Evolutionary conservation across 1,140 invertebrate species (phyloP).

Genomic region (Zaprionus taronus): DNA sequence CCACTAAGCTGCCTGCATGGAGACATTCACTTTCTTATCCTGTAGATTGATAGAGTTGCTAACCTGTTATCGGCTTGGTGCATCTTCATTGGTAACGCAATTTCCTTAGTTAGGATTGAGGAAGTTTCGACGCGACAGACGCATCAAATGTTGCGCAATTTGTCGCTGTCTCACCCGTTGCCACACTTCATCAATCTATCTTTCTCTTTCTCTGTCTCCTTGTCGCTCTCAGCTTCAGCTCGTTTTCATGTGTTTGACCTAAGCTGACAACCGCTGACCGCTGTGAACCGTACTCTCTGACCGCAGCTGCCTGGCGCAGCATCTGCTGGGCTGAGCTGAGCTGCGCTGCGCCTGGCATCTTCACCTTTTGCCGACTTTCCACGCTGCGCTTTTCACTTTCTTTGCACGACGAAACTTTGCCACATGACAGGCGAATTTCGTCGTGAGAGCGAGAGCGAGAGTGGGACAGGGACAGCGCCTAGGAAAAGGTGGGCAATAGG

Average conservation of each 20-base stretch:
- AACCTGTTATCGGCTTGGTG: slow-evolving; percentile 7
- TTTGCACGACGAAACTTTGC: slow-evolving; percentile 63
- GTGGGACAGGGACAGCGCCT: slow-evolving; percentile 8
- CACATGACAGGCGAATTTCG: slow-evolving; percentile 54
- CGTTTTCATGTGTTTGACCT: slow-evolving; percentile 25
- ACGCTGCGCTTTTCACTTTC: slow-evolving; percentile 75
- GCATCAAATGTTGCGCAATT: slow-evolving; percentile 45
- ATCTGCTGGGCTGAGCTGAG: not conserved
- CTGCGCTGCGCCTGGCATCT: slow-evolving; percentile 52
- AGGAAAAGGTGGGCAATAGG: slow-evolving; percentile 27
- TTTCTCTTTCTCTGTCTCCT: too few relatives aligned
- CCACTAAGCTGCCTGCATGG: not conserved
- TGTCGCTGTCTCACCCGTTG: slow-evolving; percentile 10
- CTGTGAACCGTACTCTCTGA: slow-evolving; percentile 53
- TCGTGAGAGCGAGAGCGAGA: slow-evolving; percentile 25
- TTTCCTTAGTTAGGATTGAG: slow-evolving; percentile 13
- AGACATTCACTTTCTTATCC: slow-evolving; percentile 13
- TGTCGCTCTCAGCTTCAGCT: not conserved
- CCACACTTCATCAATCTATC: too few relatives aligned
- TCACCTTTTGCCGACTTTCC: slow-evolving; percentile 79
- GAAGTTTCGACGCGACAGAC: slow-evolving; percentile 27
- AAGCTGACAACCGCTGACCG: slow-evolving; percentile 64
- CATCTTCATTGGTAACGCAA: slow-evolving; percentile 1
- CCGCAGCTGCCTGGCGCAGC: slow-evolving; percentile 29
- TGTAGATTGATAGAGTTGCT: slow-evolving; percentile 8